A percentile compares a stretch with the other conserved stretches of the same genome.
phyloP scores from a whole-genome alignment of 2,797 vertebrate genomes.

The Aselliscus stoliczkanus region DNA sequence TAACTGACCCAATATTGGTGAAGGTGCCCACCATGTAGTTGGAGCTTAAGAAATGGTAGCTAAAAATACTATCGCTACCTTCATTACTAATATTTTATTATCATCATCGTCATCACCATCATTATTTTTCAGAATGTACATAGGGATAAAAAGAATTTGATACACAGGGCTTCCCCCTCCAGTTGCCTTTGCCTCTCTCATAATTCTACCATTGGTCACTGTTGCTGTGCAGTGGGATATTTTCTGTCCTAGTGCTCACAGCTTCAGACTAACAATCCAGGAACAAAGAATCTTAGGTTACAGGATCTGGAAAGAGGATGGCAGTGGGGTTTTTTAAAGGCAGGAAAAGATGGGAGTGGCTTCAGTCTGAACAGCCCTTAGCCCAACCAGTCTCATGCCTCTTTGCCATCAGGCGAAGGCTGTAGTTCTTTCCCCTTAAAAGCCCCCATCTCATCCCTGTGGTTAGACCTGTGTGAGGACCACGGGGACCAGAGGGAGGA shows the following conservation, averaged over 20 bases:
- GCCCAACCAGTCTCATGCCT: background rate
- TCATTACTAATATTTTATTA: background rate
- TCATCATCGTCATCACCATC: background rate
- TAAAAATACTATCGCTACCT: background rate
- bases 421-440: background rate
- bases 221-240: background rate
- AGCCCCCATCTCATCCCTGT: background rate
- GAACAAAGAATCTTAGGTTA: background rate
- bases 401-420: background rate
- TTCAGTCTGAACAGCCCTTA: background rate
- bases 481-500: background rate
- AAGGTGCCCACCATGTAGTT: background rate
- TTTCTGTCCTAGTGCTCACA: background rate
- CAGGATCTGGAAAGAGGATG: background rate
- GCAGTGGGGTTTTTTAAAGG: background rate
- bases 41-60: background rate
- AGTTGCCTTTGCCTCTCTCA: background rate
- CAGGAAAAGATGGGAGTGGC: background rate
- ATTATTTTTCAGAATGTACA: background rate
- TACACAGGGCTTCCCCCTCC: background rate
- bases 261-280: background rate
- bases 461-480: background rate
- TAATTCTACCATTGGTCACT: background rate
- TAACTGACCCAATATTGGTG: background rate
- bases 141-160: background rate